Conservation (phyloP, 2,113 vertebrate genomes). For the Silurus glanis region DNA sequence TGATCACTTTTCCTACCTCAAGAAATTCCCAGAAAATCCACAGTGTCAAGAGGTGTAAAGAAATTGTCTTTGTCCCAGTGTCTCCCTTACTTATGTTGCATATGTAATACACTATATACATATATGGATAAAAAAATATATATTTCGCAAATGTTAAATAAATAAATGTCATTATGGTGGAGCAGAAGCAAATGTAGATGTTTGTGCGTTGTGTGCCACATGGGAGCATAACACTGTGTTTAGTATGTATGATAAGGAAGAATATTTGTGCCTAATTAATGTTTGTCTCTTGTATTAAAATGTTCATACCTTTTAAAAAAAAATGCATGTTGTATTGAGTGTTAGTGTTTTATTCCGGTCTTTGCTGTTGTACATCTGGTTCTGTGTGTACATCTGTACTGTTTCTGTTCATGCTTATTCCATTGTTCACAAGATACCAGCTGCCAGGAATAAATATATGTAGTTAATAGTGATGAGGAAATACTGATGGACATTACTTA, state of each 20-base stretch:
- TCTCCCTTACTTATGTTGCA: neutral
- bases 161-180: neutral
- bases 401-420: constrained; percentile 1
- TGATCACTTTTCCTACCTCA: constrained; percentile 45
- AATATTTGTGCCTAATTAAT: constrained; percentile 39
- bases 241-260: neutral
- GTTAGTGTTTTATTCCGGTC: neutral
- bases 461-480: neutral
- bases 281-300: constrained; percentile 18
- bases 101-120: neutral
- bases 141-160: neutral
- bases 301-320: neutral
- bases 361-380: neutral
- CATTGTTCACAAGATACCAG: neutral
- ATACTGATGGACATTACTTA: neutral
- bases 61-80: neutral
- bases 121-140: neutral
- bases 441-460: neutral
- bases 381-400: neutral
- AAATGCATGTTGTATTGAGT: neutral
- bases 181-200: neutral
- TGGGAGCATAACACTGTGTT: constrained; percentile 17
- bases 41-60: constrained; percentile 9
- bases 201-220: neutral
- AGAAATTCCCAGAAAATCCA: constrained; percentile 3